Evolutionary conservation across 2,888 invertebrate genomes (phyloP).

Genomic region (Pharmacophagus antenor): DNA sequence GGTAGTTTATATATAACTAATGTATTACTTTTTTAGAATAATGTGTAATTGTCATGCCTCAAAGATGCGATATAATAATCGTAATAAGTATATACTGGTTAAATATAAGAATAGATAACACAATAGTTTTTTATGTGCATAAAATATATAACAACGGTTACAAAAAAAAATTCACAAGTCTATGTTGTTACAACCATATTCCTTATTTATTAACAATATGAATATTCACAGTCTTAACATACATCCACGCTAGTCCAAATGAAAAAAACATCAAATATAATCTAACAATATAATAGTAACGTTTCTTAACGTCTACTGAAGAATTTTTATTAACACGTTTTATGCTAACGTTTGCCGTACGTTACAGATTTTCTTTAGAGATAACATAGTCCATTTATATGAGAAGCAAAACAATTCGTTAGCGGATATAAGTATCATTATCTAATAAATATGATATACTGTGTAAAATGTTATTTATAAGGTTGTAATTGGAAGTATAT

Average conservation of each 20-base stretch:
- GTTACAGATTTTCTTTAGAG: neutral
- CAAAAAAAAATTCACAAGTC: constrained; percentile 6
- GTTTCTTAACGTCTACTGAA: neutral
- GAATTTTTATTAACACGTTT: neutral
- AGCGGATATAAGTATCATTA: neutral
- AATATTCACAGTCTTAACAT: constrained; percentile 14
- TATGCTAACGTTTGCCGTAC: neutral
- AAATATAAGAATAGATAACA: constrained; percentile 9
- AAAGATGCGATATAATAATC: constrained; percentile 6
- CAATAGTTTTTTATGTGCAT: constrained; percentile 19
- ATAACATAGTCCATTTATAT: neutral
- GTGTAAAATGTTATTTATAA: no score
- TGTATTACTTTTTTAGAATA: neutral
- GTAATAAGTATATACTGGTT: constrained; percentile 12
- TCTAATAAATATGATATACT: neutral
- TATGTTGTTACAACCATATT: constrained; percentile 8
- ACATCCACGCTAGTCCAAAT: neutral
- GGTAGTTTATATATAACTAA: neutral
- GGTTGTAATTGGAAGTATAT: no score
- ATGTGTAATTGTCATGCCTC: constrained; percentile 7
- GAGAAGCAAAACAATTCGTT: neutral
- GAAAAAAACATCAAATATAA: neutral
- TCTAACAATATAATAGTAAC: neutral
- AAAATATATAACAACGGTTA: constrained; percentile 15
- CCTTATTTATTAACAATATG: neutral